Conservation (phyloP, 2,797 vertebrate species). For the Paedocypris micromegethes region DNA sequence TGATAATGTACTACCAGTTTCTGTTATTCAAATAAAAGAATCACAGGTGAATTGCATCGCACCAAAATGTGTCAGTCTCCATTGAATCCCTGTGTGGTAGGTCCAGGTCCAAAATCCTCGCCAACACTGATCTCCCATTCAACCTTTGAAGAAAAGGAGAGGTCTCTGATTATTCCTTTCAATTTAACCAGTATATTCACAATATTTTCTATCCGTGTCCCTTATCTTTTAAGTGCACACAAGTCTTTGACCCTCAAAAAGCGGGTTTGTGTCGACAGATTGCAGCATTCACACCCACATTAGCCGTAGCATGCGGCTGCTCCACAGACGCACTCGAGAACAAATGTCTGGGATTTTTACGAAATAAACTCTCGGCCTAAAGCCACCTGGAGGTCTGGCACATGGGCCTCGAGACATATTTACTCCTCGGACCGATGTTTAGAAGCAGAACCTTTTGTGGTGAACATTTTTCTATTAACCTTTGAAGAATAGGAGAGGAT, state of each 20-base stretch:
- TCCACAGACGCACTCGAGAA: constrained; percentile 63
- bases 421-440: constrained; percentile 39
- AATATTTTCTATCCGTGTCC: constrained; percentile 53
- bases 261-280: constrained; percentile 71
- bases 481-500: constrained; percentile 31
- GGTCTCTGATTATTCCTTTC: constrained; percentile 61
- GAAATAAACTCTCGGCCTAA: constrained; percentile 68
- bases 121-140: background rate
- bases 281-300: constrained; percentile 70
- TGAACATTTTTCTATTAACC: constrained; percentile 51
- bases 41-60: no score
- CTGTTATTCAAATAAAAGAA: no score
- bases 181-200: constrained; percentile 51
- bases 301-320: constrained; percentile 63
- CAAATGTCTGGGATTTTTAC: constrained; percentile 72
- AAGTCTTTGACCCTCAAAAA: constrained; percentile 72
- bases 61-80: no score
- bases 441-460: constrained; percentile 45
- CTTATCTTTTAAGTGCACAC: constrained; percentile 54
- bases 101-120: no score
- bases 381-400: constrained; percentile 41
- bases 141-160: constrained; percentile 30
- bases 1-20: no score
- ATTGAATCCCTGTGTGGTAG: no score
- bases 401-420: constrained; percentile 39